Percentiles rank a stretch among this genome's conserved stretches.
Conservation (phyloP, 2,797 vertebrate genomes). For the Gastrophryne carolinensis region DNA sequence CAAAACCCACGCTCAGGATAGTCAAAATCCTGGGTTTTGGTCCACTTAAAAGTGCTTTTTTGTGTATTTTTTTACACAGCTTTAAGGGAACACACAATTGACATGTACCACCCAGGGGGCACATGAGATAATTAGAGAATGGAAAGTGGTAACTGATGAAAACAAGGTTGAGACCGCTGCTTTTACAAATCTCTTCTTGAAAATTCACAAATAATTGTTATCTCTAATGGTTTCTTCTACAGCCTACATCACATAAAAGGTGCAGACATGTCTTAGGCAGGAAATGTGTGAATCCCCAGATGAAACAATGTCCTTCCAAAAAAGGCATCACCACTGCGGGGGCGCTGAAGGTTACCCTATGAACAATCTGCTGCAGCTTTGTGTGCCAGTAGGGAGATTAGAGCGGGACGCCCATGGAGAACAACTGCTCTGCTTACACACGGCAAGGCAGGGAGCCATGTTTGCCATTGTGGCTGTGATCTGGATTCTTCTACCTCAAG, state of each 20-base stretch:
- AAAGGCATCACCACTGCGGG: neutral
- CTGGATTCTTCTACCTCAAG: neutral
- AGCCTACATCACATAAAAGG: neutral
- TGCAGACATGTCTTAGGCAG: neutral
- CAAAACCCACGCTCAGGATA: too few species aligned
- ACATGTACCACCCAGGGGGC: too few species aligned
- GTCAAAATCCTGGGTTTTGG: too few species aligned
- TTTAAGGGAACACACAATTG: too few species aligned
- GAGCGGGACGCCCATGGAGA: conserved; percentile 24
- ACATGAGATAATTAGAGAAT: too few species aligned
- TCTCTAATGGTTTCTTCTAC: too few species aligned
- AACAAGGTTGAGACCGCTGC: too few species aligned
- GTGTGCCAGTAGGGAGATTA: conserved; percentile 46
- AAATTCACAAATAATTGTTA: too few species aligned
- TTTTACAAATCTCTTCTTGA: too few species aligned
- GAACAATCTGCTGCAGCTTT: conserved; percentile 36
- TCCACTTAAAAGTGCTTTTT: too few species aligned
- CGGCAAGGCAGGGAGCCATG: neutral
- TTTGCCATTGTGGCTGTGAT: neutral
- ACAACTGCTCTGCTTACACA: conserved; percentile 23
- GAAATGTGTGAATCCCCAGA: conserved; percentile 22
- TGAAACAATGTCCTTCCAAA: conserved; percentile 5
- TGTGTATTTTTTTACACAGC: too few species aligned
- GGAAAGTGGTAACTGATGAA: too few species aligned
- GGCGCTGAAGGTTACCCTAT: conserved; percentile 33